Percentiles rank a stretch among this genome's conserved stretches.
These are phyloP conservation scores for Ostrea edulis DNA, from an alignment of 1,140 invertebrate species.

Conservation along the genomic window DNA sequence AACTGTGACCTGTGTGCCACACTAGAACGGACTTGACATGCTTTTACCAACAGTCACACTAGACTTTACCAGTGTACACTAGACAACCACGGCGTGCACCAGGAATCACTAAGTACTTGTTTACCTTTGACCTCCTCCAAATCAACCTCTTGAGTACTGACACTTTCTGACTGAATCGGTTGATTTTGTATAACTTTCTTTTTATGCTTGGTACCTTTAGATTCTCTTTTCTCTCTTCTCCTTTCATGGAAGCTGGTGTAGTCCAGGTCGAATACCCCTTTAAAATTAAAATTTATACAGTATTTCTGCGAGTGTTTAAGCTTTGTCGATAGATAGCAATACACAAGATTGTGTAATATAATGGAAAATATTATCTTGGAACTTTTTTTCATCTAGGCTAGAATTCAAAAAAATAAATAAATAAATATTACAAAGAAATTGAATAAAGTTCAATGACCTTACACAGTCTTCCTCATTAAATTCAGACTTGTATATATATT, in stretches of 20 bases:
- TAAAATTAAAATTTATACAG: background rate
- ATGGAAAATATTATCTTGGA: no score
- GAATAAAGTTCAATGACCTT: no score
- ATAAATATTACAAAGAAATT: no score
- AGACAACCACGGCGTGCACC: background rate
- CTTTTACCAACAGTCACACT: background rate
- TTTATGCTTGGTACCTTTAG: slow-evolving; percentile 49
- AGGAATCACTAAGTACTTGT: background rate
- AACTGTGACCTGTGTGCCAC: background rate
- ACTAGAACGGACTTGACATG: background rate
- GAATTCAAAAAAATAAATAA: no score
- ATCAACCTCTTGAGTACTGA: slow-evolving; percentile 21
- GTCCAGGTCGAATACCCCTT: slow-evolving; percentile 75
- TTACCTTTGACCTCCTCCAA: slow-evolving; percentile 25
- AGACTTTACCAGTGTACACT: slow-evolving; percentile 5
- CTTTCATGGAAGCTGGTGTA: slow-evolving; percentile 67
- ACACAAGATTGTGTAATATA: no score
- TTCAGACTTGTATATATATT: no score
- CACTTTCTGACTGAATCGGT: slow-evolving; percentile 54
- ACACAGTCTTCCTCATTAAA: no score
- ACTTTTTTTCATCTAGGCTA: no score
- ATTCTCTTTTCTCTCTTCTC: slow-evolving; percentile 48
- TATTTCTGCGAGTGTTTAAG: no score
- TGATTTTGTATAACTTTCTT: slow-evolving; percentile 49
- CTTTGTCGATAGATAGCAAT: no score